Base-by-base conservation (phyloP, 2,888 invertebrate species). In the Ametastegia equiseti region DNA sequence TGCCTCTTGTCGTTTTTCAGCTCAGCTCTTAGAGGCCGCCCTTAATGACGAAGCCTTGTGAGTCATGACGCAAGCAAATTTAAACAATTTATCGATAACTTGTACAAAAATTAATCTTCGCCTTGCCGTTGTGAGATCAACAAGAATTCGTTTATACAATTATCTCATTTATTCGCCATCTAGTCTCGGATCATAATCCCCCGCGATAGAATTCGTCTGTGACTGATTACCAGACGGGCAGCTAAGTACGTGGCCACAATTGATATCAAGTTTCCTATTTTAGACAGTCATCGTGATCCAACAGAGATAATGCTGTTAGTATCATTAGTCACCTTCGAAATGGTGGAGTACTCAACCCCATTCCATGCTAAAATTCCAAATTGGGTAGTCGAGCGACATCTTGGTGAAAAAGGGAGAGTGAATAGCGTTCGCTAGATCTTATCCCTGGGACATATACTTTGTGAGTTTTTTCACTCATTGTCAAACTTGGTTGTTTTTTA, bases 51-150 rank as follows among this genome's bases (percentile, higher is more conserved):
- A 60, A 33, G 57, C 73, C 73, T 60, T 39, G 60, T 80, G 54
- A 57, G 71, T 80, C 73, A 71, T 80, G 73, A 80, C 71, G 71
- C 4, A 71, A 73, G 80, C 71, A 75, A 13, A 79, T 54, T 75
- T 7, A 19, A 19, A 54, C 54, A 36, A 75, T 75, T 54, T 19
- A 75, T 75, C 33, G 75, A 75, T 75, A 54, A 15, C 71, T 54
- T 13, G 36, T 50, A n/a, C n/a, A n/a, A 36, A 75, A 75, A 54
- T 54, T 11, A 75, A 33, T 54, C 54, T 75, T 75, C n/a, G n/a
- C 9, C 36, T 39, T 11, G 54, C 54, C 54, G 39, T 75, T 50
- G 11, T 3, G 30, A 15, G 15, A 71, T 47, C n/a, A n/a, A 30
- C 7, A 30, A 36, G 33, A 9, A 50, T 54, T 36, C 3, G 19